Base-by-base conservation (phyloP, 2,113 vertebrate genomes). In the Pygoscelis antarcticus region DNA sequence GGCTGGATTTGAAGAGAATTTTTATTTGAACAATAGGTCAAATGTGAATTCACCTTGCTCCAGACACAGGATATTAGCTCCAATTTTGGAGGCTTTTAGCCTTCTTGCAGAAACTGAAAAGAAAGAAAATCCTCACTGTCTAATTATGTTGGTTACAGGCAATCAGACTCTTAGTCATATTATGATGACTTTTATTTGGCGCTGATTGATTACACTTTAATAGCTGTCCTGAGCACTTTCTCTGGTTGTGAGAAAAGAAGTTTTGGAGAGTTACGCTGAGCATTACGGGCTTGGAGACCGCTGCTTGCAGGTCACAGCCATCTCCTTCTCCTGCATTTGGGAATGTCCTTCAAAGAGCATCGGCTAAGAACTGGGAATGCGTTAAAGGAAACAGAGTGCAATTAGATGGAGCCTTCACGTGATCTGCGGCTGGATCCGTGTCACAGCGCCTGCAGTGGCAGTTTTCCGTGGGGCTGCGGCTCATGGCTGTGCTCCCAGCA, bases 191-290 rank as follows among this genome's bases (percentile, higher is more conserved):
- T 83, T 54, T 32, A 94, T 87, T 95, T 87, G 90, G 47, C 70
- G 68, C 72, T 95, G 96, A 97, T 91, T 93, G 82, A 97, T 94
- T 83, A 79, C 87, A 21, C 25, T 17, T 91, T 95, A 96, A 95
- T 79, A 40, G 6, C 75, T 36, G 60, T 84, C 65, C 69, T 1
- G 49, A 72, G 42, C 65, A 26, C 82, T 93, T 79, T 26, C 61
- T 78, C n/a, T 8, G 23, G 70, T 46, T 7, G 49, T 4, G 57
- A 89, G 79, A 58, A 44, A 49, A 55, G 88, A 87, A 47, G 60
- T 82, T 97, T 70, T 15, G 30, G n/a, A 54, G 85, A 83, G 52
- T 44, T 72, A 49, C 23, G 30, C 38, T 0, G 19, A 86, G 68
- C 20, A 4, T 12, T 4, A 10, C 1, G 8, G 46, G 60, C 52